phyloP scores from a whole-genome alignment of 2,888 invertebrate genomes.

The Plagodis dolabraria region DNA sequence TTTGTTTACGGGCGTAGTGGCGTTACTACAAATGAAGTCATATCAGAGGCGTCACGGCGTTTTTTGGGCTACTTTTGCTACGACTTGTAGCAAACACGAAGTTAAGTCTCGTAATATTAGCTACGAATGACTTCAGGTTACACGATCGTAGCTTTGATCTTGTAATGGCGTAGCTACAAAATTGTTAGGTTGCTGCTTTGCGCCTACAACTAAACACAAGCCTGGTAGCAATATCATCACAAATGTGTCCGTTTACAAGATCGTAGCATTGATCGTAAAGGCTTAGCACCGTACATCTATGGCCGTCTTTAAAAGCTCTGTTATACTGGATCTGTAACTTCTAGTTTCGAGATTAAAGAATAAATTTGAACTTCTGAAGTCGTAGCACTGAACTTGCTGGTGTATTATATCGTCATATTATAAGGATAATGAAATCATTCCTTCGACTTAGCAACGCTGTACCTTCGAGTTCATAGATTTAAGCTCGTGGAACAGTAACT shows the following conservation, averaged over 20 bases:
- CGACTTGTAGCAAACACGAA: slow-evolving; percentile 19
- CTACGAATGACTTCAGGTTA: neutral
- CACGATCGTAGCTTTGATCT: neutral
- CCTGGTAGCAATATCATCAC: too few species aligned
- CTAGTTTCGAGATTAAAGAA: too few species aligned
- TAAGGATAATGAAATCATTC: neutral
- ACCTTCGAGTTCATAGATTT: neutral
- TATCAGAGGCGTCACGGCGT: slow-evolving; percentile 78
- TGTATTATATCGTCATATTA: too few species aligned
- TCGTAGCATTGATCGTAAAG: neutral
- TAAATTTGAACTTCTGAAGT: neutral
- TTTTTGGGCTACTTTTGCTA: slow-evolving; percentile 54
- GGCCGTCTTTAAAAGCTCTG: too few species aligned
- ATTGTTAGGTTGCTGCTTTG: neutral
- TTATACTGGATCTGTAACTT: too few species aligned
- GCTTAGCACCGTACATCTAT: too few species aligned
- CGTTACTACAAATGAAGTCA: slow-evolving; percentile 79
- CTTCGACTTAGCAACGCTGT: neutral
- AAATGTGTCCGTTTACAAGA: neutral
- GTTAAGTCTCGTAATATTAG: slow-evolving; percentile 13
- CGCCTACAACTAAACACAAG: neutral
- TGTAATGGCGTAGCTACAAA: neutral
- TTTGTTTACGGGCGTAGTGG: slow-evolving; percentile 80
- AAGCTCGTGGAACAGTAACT: too few species aligned
- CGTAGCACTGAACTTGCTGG: neutral